phyloP scores from a whole-genome alignment of 2,797 vertebrate genomes.

The Paedocypris micromegethes region DNA sequence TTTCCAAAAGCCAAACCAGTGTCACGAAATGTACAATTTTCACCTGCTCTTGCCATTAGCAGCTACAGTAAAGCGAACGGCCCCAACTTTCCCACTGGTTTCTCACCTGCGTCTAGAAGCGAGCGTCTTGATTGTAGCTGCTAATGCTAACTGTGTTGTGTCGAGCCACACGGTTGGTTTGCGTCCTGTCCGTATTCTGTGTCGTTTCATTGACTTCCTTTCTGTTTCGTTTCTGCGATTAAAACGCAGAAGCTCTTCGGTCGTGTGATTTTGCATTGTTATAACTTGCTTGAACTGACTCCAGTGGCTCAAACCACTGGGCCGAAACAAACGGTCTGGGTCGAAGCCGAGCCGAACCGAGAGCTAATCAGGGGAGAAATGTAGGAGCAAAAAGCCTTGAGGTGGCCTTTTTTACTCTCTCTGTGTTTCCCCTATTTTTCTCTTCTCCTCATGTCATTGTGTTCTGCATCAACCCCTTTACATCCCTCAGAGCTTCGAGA shows the following conservation, averaged over 20 bases:
- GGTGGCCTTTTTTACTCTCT: conserved; percentile 99
- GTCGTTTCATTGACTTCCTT: conserved; percentile 64
- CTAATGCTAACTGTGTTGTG: conserved; percentile 69
- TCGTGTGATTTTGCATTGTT: conserved; percentile 65
- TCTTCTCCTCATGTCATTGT: conserved; percentile 99
- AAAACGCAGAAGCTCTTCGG: conserved; percentile 63
- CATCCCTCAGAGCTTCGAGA: conserved; percentile 99
- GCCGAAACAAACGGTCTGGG: conserved; percentile 66
- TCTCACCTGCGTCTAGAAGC: conserved; percentile 12
- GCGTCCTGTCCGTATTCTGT: conserved; percentile 59
- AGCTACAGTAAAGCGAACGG: conserved; percentile 61
- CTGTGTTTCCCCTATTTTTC: conserved; percentile 99
- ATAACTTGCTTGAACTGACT: conserved; percentile 65
- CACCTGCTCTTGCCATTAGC: conserved; percentile 74
- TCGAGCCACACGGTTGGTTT: conserved; percentile 43
- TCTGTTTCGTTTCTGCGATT: conserved; percentile 66
- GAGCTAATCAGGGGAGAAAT: conserved; percentile 67
- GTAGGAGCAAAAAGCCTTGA: conserved; percentile 96
- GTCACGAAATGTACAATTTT: conserved; percentile 73
- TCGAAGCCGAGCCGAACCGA: conserved; percentile 68
- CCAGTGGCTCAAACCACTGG: conserved; percentile 67
- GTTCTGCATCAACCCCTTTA: conserved; percentile 99
- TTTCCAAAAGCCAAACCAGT: conserved; percentile 69
- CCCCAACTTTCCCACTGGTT: neutral
- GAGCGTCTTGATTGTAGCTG: conserved; percentile 67